These are phyloP conservation scores for Trichechus manatus DNA, from an alignment of 2,113 vertebrate genomes.

Conservation along the genomic window DNA sequence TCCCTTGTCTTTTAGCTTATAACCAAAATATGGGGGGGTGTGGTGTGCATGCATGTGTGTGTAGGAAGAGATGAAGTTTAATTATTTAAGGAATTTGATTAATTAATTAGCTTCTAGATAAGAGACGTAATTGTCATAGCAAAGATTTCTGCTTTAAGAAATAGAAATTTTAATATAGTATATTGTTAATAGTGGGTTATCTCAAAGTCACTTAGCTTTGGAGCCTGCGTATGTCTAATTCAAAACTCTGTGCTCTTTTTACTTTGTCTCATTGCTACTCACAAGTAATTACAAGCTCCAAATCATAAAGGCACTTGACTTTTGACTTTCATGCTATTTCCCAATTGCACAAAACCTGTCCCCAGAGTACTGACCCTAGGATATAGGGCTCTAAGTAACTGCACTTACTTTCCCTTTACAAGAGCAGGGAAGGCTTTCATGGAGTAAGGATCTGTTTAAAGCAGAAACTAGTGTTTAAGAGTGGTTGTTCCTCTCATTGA, in stretches of 20 bases:
- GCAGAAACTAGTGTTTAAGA: conserved; percentile 39
- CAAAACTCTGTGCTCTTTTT: background rate
- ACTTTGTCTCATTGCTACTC: conserved; percentile 34
- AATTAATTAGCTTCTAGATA: background rate
- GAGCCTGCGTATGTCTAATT: background rate
- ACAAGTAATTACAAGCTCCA: conserved; percentile 9
- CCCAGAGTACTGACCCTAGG: conserved; percentile 54
- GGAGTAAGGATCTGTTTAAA: conserved; percentile 53
- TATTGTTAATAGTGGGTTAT: background rate
- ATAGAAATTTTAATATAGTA: background rate
- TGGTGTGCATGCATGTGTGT: background rate
- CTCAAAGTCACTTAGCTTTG: background rate
- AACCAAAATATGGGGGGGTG: background rate
- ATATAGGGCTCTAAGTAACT: conserved; percentile 29
- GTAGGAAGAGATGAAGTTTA: background rate
- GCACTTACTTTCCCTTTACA: conserved; percentile 53
- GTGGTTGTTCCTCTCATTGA: conserved; percentile 49
- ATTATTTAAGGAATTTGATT: conserved; percentile 23
- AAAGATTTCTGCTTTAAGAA: conserved; percentile 43
- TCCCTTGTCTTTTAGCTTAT: background rate
- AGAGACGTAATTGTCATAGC: background rate
- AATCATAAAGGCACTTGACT: conserved; percentile 39
- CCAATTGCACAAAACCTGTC: background rate
- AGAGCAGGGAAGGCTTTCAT: conserved; percentile 27
- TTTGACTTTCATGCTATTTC: conserved; percentile 49